Evolutionary conservation across 30 jellyfish, hydroid and myxozoan genomes (phyloP).

Genomic region (Morbakka virulenta): DNA sequence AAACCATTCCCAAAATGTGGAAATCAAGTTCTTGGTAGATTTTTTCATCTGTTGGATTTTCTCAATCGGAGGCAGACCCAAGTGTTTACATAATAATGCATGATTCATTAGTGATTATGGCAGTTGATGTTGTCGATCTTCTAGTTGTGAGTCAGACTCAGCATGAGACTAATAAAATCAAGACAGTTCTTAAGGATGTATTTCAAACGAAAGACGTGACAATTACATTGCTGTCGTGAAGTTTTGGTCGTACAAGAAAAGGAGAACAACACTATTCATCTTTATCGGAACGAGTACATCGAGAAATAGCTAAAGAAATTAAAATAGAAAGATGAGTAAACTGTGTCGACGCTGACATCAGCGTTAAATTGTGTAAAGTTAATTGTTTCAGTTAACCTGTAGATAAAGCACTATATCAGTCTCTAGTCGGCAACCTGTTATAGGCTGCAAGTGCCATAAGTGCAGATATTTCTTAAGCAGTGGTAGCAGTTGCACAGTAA

Average conservation of each 20-base stretch:
- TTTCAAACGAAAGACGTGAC: no score
- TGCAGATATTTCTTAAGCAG: constrained; percentile 35
- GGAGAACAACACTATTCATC: not conserved
- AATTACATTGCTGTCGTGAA: constrained; percentile 16
- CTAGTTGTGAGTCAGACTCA: not conserved
- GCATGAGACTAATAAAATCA: not conserved
- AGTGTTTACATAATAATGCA: not conserved
- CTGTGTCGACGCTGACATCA: constrained; percentile 2
- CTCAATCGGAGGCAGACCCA: constrained; percentile 6
- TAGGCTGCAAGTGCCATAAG: constrained; percentile 6
- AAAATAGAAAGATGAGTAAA: not conserved
- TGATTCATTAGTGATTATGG: not conserved
- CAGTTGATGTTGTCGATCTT: not conserved
- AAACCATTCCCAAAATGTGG: constrained; percentile 37
- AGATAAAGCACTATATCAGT: constrained; percentile 12
- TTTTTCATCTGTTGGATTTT: not conserved
- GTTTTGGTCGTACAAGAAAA: not conserved
- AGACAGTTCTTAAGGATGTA: no score
- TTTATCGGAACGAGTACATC: constrained; percentile 2
- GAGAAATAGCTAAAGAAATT: not conserved
- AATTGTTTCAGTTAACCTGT: constrained; percentile 1
- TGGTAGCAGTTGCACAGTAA: constrained; percentile 9
- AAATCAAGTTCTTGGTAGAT: constrained; percentile 8
- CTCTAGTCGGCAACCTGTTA: constrained; percentile 9
- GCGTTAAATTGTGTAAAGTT: not conserved